phyloP scores from a whole-genome alignment of 2,797 vertebrate genomes.

The Sternotherus odoratus region DNA sequence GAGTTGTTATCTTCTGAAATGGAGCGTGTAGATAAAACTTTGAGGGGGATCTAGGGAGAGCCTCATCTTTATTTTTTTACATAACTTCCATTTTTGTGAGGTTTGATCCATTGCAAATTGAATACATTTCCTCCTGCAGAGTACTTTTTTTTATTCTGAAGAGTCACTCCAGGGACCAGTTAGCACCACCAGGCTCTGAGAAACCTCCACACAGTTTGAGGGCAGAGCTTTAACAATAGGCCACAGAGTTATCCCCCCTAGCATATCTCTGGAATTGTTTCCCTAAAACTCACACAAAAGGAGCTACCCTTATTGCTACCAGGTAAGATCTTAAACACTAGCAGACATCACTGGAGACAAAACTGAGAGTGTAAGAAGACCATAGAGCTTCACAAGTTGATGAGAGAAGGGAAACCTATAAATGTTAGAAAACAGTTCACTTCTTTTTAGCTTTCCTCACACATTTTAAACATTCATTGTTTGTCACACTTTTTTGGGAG shows the following conservation, averaged over 20 bases:
- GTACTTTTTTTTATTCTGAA: background rate
- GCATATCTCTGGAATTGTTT: background rate
- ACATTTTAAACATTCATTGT: background rate
- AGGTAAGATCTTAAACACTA: background rate
- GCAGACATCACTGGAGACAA: background rate
- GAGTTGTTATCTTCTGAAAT: background rate
- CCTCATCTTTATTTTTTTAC: background rate
- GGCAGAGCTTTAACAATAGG: background rate
- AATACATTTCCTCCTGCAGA: background rate
- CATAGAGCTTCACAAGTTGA: background rate
- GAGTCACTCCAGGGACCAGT: background rate
- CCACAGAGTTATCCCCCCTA: background rate
- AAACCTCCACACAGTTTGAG: background rate
- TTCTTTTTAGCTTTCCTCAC: background rate
- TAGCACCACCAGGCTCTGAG: background rate
- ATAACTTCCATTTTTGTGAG: background rate
- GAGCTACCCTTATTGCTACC: background rate
- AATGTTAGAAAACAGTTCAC: background rate
- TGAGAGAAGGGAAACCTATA: background rate
- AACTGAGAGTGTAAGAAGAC: background rate
- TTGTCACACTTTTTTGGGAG: background rate
- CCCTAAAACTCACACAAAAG: background rate
- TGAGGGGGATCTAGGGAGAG: background rate
- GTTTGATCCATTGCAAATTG: background rate
- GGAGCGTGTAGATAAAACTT: background rate